A percentile compares a stretch with the other conserved stretches of the same genome.
Evolutionary conservation across 2,888 invertebrate genomes (phyloP).

Genomic region (Silvanus unidentatus): DNA sequence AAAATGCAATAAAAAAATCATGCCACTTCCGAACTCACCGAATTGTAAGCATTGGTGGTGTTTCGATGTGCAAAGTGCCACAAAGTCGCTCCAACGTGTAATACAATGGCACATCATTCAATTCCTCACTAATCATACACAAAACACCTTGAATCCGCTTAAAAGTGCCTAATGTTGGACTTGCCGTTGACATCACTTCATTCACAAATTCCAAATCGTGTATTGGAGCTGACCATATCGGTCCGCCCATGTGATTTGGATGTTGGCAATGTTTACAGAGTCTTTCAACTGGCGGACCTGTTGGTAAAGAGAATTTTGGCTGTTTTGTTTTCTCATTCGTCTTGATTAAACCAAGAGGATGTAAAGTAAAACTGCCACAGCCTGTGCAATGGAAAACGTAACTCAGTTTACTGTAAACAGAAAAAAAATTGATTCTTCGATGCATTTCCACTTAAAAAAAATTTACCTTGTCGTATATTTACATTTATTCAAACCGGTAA

Average conservation of each 20-base stretch:
- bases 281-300: slow-evolving; percentile 60
- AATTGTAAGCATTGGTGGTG: slow-evolving; percentile 63
- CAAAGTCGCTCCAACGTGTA: slow-evolving; percentile 76
- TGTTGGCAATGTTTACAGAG: slow-evolving; percentile 72
- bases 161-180: slow-evolving; percentile 58
- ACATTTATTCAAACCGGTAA: slow-evolving; percentile 73
- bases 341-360: slow-evolving; percentile 66
- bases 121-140: slow-evolving; percentile 75
- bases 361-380: slow-evolving; percentile 74
- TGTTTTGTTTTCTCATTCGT: slow-evolving; percentile 52
- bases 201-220: slow-evolving; percentile 75
- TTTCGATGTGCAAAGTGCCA: slow-evolving; percentile 63
- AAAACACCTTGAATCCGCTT: slow-evolving; percentile 76
- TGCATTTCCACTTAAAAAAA: not conserved
- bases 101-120: slow-evolving; percentile 79
- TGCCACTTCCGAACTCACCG: too few relatives aligned
- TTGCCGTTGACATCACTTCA: slow-evolving; percentile 52
- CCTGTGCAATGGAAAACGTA: slow-evolving; percentile 87
- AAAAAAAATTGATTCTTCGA: slow-evolving; percentile 1
- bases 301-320: slow-evolving; percentile 61
- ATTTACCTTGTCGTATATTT: slow-evolving; percentile 75
- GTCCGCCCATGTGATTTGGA: slow-evolving; percentile 79
- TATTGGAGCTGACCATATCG: slow-evolving; percentile 86
- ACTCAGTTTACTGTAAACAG: slow-evolving; percentile 66
- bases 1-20: too few relatives aligned